Evolutionary conservation across 2,888 invertebrate species (phyloP), one percentile per base, ranked within the genome.

Genomic region (Perizoma flavofasciatum): DNA sequence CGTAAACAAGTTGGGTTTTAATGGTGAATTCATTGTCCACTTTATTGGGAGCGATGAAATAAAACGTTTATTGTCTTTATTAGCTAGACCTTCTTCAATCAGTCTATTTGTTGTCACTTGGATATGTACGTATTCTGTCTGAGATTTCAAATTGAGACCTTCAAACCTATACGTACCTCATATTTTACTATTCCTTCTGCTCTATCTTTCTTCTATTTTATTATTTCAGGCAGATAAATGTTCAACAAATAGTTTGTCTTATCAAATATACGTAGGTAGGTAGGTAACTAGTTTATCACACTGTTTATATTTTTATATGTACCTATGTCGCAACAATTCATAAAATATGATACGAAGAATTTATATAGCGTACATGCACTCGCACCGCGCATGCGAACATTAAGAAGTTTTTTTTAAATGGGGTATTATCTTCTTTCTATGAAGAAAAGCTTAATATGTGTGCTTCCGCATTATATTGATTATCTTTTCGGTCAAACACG

Each of bases 401-500:
- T 56, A 39, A 11, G 22, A 48, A n/a, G n/a, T 46, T 61, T 52
- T 55, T 55, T 55, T 66, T 70, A 67, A 57, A 68, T 10, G 51
- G n/a, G n/a, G n/a, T n/a, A n/a, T n/a, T n/a, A n/a, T n/a, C n/a
- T 51, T 46, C 49, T 43, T 59, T 49, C 62, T 50, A 55, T 58
- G 10, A 41, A 6, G 66, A 69, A 69, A 67, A 53, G 61, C 58
- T 61, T 60, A 46, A 59, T 74, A 78, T 74, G 75, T 75, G 72
- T 72, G 69, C 72, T 79, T 76, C 76, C 71, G 73, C 71, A 73
- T 67, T 63, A 63, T 59, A 51, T 57, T 49, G 66, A 68, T 22
- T 79, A 80, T 50, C 39, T 40, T 40, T 35, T 44, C 44, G 51
- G 51, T 52, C 43, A 35, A 37, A 34, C 34, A 52, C 44, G 51